Evolutionary conservation across 2,113 vertebrate species (phyloP), one percentile per base, ranked within the genome.

Genomic region (Charadrius vociferus): DNA sequence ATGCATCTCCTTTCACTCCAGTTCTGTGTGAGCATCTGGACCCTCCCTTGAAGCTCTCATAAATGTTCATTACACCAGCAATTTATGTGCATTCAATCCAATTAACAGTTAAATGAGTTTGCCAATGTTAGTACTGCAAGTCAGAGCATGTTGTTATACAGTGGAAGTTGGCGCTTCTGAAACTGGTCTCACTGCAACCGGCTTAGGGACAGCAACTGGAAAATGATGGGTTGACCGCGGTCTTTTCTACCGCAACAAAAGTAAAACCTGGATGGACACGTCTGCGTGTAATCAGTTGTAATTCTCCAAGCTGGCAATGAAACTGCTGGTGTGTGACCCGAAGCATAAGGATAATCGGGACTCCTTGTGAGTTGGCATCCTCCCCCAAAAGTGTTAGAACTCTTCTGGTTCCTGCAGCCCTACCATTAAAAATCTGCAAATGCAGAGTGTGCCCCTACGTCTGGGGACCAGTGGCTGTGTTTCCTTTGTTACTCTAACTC

Each of bases 331-430:
- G 0, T 32, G 15, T 73, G 45, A 78, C 45, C 14, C 79, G 32
- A 29, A 59, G 9, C 6, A 2, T 17, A 56, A 52, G 14, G 55
- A 36, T 81, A 43, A 37, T 32, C 1, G 6, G 14, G 62, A 62
- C 17, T 77, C 14, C 1, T 21, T 30, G 2, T 68, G 37, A n/a
- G 37, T 56, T 1, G 1, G 2, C 1, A 4, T 80, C 36, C 37
- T 59, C 26, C 59, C 26, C 27, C 13, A 12, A 39, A 80, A 52
- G 14, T 9, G 7, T 59, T 77, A 53, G 39, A 72, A 47, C 23
- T 37, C 12, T 41, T 68, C 45, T n/a, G 10, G 10, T 62, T 81
- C 14, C 26, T 72, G 8, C 12, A 58, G 18, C 34, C 5, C 10
- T 41, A 24, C 12, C 5, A 6, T 73, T 80, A 53, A 68, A 72